Evolutionary conservation across 53 echinoderm and acorn worm genomes (phyloP).

Genomic region (Patiria pectinifera): DNA sequence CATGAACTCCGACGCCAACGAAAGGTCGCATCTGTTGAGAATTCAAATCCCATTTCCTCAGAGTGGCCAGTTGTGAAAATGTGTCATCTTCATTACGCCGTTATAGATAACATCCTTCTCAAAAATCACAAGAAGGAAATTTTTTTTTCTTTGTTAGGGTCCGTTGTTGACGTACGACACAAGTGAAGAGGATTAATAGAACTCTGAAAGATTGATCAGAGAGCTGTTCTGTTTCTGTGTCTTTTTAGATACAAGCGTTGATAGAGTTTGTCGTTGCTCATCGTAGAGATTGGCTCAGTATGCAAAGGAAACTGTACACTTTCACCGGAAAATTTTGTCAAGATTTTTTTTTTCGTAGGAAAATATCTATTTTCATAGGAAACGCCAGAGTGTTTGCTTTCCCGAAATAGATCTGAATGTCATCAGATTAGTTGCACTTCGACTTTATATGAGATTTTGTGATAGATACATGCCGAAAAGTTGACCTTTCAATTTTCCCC

Average conservation of each 20-base stretch:
- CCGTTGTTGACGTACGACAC: too few relatives aligned
- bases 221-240: background rate
- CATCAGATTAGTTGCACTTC: background rate
- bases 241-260: background rate
- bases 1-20: slow-evolving; percentile 31
- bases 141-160: background rate
- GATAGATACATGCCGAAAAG: too few relatives aligned
- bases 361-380: background rate
- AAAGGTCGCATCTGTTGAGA: slow-evolving; percentile 62
- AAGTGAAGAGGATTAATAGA: background rate
- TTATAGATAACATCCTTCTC: slow-evolving; percentile 51
- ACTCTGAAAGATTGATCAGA: background rate
- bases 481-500: too few relatives aligned
- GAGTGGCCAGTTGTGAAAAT: slow-evolving; percentile 50
- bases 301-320: background rate
- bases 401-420: background rate
- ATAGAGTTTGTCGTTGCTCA: background rate
- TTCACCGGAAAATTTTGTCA: background rate
- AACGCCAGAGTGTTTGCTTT: background rate
- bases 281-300: background rate
- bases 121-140: background rate
- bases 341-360: background rate
- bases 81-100: slow-evolving; percentile 44
- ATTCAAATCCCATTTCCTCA: slow-evolving; percentile 41
- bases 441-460: too few relatives aligned